Conservation (phyloP, 2,113 vertebrate species). For the Colinus virginianus region DNA sequence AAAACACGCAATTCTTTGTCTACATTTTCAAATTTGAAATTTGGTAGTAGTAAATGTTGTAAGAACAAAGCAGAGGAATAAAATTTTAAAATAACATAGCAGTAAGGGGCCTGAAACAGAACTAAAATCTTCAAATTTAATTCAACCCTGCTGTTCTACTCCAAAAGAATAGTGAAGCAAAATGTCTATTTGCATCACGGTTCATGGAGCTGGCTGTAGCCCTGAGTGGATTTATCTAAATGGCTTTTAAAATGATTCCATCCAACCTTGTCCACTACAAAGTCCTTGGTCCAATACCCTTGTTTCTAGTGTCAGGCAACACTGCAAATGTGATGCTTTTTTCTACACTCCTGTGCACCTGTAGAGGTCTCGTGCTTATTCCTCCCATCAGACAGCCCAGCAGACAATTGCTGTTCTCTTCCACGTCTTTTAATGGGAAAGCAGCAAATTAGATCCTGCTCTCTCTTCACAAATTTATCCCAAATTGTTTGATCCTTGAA, state of each 20-base stretch:
- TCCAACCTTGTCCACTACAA: slow-evolving; percentile 1
- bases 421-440: not conserved
- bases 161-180: not conserved
- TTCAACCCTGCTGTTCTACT: not conserved
- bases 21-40: not conserved
- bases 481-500: not conserved
- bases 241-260: slow-evolving; percentile 9
- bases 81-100: not conserved
- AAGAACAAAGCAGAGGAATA: not conserved
- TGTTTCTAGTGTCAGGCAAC: slow-evolving; percentile 42
- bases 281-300: not conserved
- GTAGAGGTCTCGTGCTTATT: not conserved
- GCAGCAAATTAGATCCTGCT: not conserved
- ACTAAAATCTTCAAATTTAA: not conserved
- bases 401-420: not conserved
- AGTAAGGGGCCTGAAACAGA: not conserved
- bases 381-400: not conserved
- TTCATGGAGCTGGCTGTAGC: not conserved
- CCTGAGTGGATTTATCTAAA: not conserved
- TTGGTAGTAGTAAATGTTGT: not conserved
- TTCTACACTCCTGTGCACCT: not conserved
- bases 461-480: not conserved
- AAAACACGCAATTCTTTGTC: not conserved
- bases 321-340: not conserved
- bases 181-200: not conserved